Conservation (phyloP, 2,888 invertebrate genomes). For the Dastarcus helophoroides region DNA sequence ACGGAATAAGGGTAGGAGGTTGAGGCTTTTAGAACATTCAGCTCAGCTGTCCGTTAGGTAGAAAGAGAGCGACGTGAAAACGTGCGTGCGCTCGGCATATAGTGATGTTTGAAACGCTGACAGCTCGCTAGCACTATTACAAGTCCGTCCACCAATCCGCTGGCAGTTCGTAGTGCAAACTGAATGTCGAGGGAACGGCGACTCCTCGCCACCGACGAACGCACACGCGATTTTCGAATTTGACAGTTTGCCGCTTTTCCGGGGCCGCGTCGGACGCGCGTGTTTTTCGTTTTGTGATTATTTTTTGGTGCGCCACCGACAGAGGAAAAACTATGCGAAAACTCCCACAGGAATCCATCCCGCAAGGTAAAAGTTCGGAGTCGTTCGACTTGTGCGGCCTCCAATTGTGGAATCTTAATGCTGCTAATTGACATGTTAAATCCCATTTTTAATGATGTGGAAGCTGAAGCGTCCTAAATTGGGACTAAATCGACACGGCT, state of each 20-base stretch:
- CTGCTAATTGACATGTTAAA: conserved; percentile 34
- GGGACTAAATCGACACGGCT: conserved; percentile 30
- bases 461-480: conserved; percentile 25
- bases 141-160: conserved; percentile 36
- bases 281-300: conserved; percentile 2
- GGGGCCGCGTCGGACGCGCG: background rate
- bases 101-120: conserved; percentile 42
- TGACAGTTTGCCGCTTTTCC: conserved; percentile 18
- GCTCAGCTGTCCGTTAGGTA: conserved; percentile 20
- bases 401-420: conserved; percentile 24
- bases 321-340: conserved; percentile 6
- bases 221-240: conserved; percentile 20
- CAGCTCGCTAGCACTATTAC: conserved; percentile 39
- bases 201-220: conserved; percentile 20
- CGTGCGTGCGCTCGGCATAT: conserved; percentile 36
- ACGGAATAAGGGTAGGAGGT: conserved; percentile 37
- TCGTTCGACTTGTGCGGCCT: conserved; percentile 4
- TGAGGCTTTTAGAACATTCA: conserved; percentile 31
- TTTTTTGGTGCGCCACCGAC: conserved; percentile 1
- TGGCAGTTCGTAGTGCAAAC: conserved; percentile 35
- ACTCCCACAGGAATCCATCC: background rate
- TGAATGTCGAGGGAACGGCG: conserved; percentile 31
- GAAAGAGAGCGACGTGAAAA: conserved; percentile 25
- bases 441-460: conserved; percentile 20
- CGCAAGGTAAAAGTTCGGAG: conserved; percentile 12